phyloP scores from a whole-genome alignment of 2,797 vertebrate species.

The Adrianichthys oophorus region DNA sequence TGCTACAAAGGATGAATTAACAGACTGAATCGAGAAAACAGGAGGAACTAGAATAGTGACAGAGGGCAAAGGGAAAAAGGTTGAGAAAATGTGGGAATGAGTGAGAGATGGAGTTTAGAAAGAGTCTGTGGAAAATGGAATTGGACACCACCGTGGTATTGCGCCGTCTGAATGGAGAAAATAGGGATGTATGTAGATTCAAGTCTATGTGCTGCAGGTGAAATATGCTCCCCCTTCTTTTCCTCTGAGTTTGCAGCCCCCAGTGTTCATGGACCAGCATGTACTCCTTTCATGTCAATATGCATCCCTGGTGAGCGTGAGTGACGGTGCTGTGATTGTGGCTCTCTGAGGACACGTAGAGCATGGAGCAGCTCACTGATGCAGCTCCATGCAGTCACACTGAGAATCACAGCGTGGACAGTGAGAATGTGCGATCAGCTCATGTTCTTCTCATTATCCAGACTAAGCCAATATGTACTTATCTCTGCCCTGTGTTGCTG shows the following conservation, averaged over 20 bases:
- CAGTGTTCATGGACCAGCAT: slow-evolving; percentile 22
- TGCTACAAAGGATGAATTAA: slow-evolving; percentile 53
- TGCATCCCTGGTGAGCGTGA: slow-evolving; percentile 32
- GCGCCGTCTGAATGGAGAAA: slow-evolving; percentile 64
- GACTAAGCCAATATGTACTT: slow-evolving; percentile 14
- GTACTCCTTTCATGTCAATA: slow-evolving; percentile 20
- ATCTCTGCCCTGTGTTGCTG: slow-evolving; percentile 8
- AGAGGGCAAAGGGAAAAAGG: slow-evolving; percentile 9
- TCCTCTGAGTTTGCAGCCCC: slow-evolving; percentile 42
- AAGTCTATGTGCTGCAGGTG: slow-evolving; percentile 36
- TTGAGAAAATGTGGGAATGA: slow-evolving; percentile 19
- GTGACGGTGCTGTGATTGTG: slow-evolving; percentile 15
- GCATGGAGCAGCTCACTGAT: slow-evolving; percentile 6
- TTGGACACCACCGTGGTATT: slow-evolving; percentile 67
- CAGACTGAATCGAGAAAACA: slow-evolving; percentile 14
- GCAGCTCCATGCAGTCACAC: slow-evolving; percentile 11
- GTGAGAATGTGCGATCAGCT: slow-evolving; percentile 18
- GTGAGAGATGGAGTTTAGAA: slow-evolving; percentile 3
- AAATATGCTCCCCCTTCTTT: slow-evolving; percentile 25
- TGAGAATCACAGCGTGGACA: slow-evolving; percentile 15
- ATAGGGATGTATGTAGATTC: slow-evolving; percentile 60
- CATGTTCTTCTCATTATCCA: slow-evolving; percentile 22
- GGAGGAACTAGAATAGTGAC: too few relatives aligned
- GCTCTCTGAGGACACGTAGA: slow-evolving; percentile 7
- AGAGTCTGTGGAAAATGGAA: slow-evolving; percentile 67